Evolutionary conservation across 64 coral and sea anemone species (phyloP).

Genomic region (Hydrozoanthus tunicans): DNA sequence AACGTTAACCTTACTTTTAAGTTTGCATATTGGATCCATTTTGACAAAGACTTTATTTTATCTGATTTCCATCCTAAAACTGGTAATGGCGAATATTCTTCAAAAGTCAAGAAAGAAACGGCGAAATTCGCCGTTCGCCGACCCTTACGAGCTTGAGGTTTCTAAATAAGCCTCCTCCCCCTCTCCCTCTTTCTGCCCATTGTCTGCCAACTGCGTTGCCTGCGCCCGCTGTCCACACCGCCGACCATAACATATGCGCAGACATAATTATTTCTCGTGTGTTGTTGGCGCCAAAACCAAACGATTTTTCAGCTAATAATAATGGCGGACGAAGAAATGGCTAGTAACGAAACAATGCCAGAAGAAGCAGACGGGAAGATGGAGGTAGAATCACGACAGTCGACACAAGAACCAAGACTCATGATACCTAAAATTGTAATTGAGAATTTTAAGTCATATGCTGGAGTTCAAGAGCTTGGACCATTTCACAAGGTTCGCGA

Average conservation of each 20-base stretch:
- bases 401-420: conserved; percentile 56
- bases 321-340: conserved; percentile 24
- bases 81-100: too few species aligned
- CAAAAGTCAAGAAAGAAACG: too few species aligned
- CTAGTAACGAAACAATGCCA: neutral
- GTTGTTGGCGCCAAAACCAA: conserved; percentile 59
- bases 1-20: too few species aligned
- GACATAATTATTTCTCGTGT: neutral
- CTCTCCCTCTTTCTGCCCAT: too few species aligned
- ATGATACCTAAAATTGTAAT: conserved; percentile 99
- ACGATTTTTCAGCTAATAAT: conserved; percentile 5
- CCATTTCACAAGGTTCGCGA: conserved; percentile 96
- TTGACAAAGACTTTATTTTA: too few species aligned
- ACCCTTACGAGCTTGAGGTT: too few species aligned
- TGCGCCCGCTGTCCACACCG: conserved; percentile 17
- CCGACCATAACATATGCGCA: conserved; percentile 1
- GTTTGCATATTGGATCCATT: too few species aligned
- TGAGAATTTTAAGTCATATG: conserved; percentile 99
- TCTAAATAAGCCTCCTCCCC: too few species aligned
- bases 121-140: too few species aligned
- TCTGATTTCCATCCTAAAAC: too few species aligned
- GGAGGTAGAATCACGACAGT: conserved; percentile 40
- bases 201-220: too few species aligned
- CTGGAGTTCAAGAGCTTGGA: conserved; percentile 88
- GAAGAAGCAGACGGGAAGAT: conserved; percentile 9